These are phyloP conservation scores for Autographa gamma DNA, from an alignment of 2,888 invertebrate species.

Conservation along the genomic window DNA sequence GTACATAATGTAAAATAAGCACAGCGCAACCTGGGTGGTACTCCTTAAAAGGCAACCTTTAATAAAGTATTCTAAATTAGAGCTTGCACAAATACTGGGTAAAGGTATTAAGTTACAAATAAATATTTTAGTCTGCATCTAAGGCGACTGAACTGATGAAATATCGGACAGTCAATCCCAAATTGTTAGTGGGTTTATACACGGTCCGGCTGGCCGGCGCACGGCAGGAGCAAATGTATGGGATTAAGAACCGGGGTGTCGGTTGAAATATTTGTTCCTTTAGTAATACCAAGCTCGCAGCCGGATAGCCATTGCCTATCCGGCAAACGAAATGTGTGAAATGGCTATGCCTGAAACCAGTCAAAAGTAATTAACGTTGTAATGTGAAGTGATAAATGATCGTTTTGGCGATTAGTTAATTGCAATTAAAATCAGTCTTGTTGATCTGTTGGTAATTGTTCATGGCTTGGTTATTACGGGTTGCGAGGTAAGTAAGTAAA, in stretches of 20 bases:
- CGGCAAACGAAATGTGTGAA: background rate
- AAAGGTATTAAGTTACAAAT: constrained; percentile 20
- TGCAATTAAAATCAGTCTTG: constrained; percentile 33
- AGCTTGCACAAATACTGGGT: constrained; percentile 11
- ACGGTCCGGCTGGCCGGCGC: background rate
- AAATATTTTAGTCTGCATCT: constrained; percentile 18
- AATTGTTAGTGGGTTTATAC: constrained; percentile 20
- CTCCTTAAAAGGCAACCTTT: background rate
- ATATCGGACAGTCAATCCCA: constrained; percentile 28
- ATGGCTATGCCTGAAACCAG: background rate
- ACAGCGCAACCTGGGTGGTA: constrained; percentile 11
- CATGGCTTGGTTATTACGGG: background rate
- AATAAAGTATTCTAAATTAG: constrained; percentile 22
- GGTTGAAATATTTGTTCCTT: no score
- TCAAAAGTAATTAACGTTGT: constrained; percentile 21
- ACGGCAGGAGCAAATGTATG: background rate
- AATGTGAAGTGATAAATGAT: constrained; percentile 42
- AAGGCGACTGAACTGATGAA: constrained; percentile 19
- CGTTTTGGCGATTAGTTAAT: constrained; percentile 29
- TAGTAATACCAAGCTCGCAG: background rate
- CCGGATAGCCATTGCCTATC: background rate
- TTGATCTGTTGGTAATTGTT: constrained; percentile 16
- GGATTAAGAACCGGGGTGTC: background rate
- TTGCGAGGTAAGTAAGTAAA: constrained; percentile 6
- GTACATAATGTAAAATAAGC: background rate